These are phyloP conservation scores for Myopa tessellatipennis DNA, from an alignment of 2,888 invertebrate species.

Conservation along the genomic window DNA sequence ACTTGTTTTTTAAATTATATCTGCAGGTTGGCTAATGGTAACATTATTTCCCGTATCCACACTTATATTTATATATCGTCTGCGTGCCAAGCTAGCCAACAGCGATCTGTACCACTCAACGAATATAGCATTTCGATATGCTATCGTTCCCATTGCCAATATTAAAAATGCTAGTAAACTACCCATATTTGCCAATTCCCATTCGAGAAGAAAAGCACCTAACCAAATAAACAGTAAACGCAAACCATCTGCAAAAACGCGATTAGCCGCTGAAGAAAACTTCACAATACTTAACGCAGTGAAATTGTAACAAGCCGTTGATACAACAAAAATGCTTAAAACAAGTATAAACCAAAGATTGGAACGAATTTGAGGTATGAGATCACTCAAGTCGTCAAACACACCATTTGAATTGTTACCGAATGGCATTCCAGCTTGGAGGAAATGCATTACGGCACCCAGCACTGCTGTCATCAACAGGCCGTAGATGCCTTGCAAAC, in stretches of 20 bases:
- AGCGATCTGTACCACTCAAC: conserved; percentile 58
- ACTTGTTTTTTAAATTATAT: conserved; percentile 53
- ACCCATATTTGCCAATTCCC: conserved; percentile 84
- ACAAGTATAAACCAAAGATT: conserved; percentile 73
- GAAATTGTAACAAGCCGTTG: conserved; percentile 94
- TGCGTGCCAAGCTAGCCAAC: conserved; percentile 54
- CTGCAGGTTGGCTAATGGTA: conserved; percentile 59
- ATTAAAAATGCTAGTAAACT: conserved; percentile 83
- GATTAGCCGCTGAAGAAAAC: conserved; percentile 90
- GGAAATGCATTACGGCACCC: conserved; percentile 84
- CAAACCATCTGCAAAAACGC: conserved; percentile 90
- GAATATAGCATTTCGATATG: conserved; percentile 78
- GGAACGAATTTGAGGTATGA: conserved; percentile 83
- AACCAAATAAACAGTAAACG: conserved; percentile 92
- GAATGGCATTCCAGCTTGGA: conserved; percentile 80
- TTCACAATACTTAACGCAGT: conserved; percentile 93
- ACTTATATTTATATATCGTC: conserved; percentile 56
- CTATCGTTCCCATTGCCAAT: conserved; percentile 83
- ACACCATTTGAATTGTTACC: conserved; percentile 79
- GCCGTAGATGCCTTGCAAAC: conserved; percentile 92
- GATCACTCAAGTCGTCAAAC: conserved; percentile 88
- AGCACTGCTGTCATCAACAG: conserved; percentile 73
- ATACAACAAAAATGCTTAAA: conserved; percentile 77
- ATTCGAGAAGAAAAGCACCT: conserved; percentile 78
- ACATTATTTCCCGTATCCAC: conserved; percentile 46